Conservation (phyloP, 2,888 invertebrate species). For the Euspilapteryx auroguttella region DNA sequence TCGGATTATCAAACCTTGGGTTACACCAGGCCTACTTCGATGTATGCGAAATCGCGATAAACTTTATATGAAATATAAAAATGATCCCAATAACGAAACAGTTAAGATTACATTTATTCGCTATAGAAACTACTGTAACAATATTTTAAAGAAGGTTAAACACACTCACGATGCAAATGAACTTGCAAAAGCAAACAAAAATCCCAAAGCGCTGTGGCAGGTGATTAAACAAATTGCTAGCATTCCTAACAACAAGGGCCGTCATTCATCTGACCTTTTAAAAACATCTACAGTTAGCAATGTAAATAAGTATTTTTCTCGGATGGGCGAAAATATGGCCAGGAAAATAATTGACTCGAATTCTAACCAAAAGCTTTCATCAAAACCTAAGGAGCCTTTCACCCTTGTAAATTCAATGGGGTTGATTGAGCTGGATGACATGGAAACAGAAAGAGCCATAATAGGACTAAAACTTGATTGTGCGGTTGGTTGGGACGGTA, state of each 20-base stretch:
- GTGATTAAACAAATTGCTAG: constrained; percentile 2
- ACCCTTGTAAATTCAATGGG: background rate
- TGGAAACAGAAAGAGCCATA: background rate
- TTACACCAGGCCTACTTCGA: background rate
- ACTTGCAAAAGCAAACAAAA: constrained; percentile 1
- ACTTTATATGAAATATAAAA: background rate
- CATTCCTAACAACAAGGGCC: background rate
- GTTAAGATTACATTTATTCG: background rate
- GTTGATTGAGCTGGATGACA: background rate
- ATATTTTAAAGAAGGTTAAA: constrained; percentile 2
- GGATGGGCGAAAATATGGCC: constrained; percentile 1
- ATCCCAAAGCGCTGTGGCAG: constrained; percentile 2
- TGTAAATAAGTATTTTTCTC: background rate
- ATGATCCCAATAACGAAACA: background rate
- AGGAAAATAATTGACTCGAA: background rate
- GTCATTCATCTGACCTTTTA: background rate
- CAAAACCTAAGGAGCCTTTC: background rate
- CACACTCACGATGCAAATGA: background rate
- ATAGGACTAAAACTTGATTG: background rate
- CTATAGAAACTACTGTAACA: constrained; percentile 3
- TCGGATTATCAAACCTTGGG: constrained; percentile 2
- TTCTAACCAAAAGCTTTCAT: too few relatives aligned
- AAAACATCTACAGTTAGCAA: background rate
- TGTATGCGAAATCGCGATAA: background rate
- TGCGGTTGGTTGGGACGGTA: constrained; percentile 3